These are phyloP conservation scores for Hucho hucho DNA, from an alignment of 2,113 vertebrate species.

Conservation along the genomic window DNA sequence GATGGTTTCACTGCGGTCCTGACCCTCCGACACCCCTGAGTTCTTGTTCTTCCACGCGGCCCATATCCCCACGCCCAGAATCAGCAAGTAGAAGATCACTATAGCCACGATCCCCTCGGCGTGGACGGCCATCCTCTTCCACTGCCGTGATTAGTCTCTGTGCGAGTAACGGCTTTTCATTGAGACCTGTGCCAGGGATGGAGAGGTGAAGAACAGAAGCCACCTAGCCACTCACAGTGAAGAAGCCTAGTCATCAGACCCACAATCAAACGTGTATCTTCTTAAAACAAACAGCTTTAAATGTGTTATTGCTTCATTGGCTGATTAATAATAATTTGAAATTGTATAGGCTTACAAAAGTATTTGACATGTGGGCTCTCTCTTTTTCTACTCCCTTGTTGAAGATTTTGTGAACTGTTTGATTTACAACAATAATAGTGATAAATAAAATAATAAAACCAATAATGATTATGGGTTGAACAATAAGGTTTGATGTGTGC, in stretches of 20 bases:
- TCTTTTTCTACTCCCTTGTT: neutral
- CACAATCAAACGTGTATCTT: neutral
- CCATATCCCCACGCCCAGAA: slow-evolving; percentile 95
- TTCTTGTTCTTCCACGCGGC: slow-evolving; percentile 98
- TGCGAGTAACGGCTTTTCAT: slow-evolving; percentile 71
- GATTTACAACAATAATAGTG: neutral
- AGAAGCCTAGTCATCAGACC: neutral
- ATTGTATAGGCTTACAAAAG: neutral
- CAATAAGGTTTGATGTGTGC: slow-evolving; percentile 9
- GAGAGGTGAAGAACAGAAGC: slow-evolving; percentile 9
- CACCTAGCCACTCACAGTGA: neutral
- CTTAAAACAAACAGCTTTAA: neutral
- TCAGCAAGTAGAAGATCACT: slow-evolving; percentile 89
- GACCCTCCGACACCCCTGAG: slow-evolving; percentile 66
- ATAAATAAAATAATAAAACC: too few species aligned
- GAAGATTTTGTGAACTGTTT: neutral
- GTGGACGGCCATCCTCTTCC: slow-evolving; percentile 83
- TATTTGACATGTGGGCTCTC: neutral
- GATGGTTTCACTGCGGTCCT: slow-evolving; percentile 87
- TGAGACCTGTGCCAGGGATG: slow-evolving; percentile 64
- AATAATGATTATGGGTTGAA: too few species aligned
- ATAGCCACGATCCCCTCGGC: slow-evolving; percentile 91
- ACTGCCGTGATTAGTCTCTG: slow-evolving; percentile 47
- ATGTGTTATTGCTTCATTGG: neutral
- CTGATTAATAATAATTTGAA: neutral